phyloP scores from a whole-genome alignment of 2,888 invertebrate species.

The Conomelus anceps region DNA sequence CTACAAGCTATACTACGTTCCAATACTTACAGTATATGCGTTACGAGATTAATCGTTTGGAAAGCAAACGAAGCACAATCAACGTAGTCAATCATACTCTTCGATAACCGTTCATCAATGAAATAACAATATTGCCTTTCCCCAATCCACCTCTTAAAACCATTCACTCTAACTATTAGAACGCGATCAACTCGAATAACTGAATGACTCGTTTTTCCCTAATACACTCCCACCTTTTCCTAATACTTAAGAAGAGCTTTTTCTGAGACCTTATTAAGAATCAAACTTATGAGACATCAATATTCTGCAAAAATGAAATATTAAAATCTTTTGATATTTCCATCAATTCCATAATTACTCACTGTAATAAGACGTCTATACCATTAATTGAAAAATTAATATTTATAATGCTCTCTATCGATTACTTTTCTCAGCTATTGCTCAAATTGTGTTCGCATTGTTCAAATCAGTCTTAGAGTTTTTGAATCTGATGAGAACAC shows the following conservation, averaged over 20 bases:
- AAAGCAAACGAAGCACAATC: not conserved
- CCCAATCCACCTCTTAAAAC: not conserved
- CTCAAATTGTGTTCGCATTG: no score
- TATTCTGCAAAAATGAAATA: no score
- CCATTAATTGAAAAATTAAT: no score
- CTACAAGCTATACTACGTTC: not conserved
- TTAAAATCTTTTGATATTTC: no score
- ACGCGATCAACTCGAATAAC: not conserved
- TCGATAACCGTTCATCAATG: not conserved
- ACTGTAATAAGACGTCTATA: no score
- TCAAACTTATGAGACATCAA: not conserved
- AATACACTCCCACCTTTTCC: not conserved
- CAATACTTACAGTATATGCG: no score
- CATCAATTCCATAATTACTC: no score
- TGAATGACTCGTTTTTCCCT: not conserved
- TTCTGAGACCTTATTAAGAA: not conserved
- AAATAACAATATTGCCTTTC: not conserved
- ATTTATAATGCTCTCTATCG: no score
- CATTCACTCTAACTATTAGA: not conserved
- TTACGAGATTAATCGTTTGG: not conserved
- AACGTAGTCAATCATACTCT: not conserved
- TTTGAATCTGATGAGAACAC: no score
- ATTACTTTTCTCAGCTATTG: no score
- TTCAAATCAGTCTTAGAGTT: no score
- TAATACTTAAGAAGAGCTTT: not conserved